A percentile compares a stretch with the other conserved stretches of the same genome.
phyloP scores from a whole-genome alignment of 2,113 vertebrate genomes.

The Solea solea region DNA sequence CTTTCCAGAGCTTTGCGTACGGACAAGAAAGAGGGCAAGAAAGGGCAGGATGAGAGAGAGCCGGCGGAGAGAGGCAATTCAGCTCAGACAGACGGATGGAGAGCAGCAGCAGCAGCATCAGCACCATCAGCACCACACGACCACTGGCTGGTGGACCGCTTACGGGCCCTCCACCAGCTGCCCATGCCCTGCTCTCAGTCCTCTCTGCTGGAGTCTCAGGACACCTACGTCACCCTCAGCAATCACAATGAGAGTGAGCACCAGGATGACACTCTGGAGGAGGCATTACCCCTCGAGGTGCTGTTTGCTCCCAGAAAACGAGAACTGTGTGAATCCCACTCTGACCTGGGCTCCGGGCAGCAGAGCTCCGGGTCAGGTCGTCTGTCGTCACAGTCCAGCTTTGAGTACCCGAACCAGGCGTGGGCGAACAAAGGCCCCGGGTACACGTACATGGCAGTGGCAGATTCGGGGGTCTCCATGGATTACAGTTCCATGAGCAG shows the following conservation, averaged over 20 bases:
- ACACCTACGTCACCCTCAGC: constrained; percentile 85
- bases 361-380: constrained; percentile 71
- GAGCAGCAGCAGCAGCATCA: neutral
- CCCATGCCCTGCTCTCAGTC: constrained; percentile 51
- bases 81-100: constrained; percentile 34
- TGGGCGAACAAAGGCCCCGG: constrained; percentile 73
- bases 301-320: constrained; percentile 67
- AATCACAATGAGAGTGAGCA: constrained; percentile 19
- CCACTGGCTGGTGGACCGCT: constrained; percentile 68
- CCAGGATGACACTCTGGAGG: constrained; percentile 62
- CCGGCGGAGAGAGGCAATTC: constrained; percentile 5
- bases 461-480: constrained; percentile 86
- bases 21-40: constrained; percentile 27
- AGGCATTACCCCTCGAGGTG: constrained; percentile 65
- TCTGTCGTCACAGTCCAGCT: constrained; percentile 79
- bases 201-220: constrained; percentile 75
- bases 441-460: constrained; percentile 84
- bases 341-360: constrained; percentile 74
- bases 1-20: constrained; percentile 8
- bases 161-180: constrained; percentile 59
- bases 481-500: constrained; percentile 84
- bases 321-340: constrained; percentile 61
- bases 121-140: constrained; percentile 33
- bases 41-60: constrained; percentile 9
- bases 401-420: constrained; percentile 81